Evolutionary conservation across 2,888 invertebrate species (phyloP).

Genomic region (Mellilla xanthometata): DNA sequence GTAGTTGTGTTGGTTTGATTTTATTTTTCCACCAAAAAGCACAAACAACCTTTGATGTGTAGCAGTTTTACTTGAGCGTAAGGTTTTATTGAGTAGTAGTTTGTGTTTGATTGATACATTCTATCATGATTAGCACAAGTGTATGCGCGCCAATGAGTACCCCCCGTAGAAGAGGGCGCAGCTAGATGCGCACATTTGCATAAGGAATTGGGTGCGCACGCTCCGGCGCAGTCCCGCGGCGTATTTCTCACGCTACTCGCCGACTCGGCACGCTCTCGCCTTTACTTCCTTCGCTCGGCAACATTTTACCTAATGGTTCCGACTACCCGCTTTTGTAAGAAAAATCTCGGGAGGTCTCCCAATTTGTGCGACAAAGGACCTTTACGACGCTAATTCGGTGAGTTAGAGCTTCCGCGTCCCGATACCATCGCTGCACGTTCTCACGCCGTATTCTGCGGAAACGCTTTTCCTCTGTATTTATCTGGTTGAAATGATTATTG

Average conservation of each 20-base stretch:
- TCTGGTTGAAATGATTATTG: not conserved
- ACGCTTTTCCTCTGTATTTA: not conserved
- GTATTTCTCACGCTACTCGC: constrained; percentile 73
- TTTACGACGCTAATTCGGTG: constrained; percentile 6
- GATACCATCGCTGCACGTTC: not conserved
- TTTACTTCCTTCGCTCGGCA: constrained; percentile 38
- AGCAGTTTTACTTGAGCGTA: too few species aligned
- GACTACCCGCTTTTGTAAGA: constrained; percentile 28
- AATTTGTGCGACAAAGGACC: constrained; percentile 12
- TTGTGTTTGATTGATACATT: too few species aligned
- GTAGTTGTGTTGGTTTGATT: too few species aligned
- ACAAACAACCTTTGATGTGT: too few species aligned
- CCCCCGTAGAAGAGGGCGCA: constrained; percentile 45
- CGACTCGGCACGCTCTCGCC: constrained; percentile 39
- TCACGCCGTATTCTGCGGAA: constrained; percentile 4
- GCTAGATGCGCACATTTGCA: constrained; percentile 69
- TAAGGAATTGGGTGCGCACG: constrained; percentile 79
- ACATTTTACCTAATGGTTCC: constrained; percentile 51
- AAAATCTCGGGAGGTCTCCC: constrained; percentile 2
- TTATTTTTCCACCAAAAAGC: too few species aligned
- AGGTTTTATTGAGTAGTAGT: too few species aligned
- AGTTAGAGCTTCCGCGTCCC: constrained; percentile 4
- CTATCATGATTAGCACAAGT: too few species aligned
- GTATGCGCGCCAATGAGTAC: constrained; percentile 4
- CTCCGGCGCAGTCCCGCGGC: constrained; percentile 58